A percentile compares a stretch with the other conserved stretches of the same genome.
Conservation (phyloP, 2,797 vertebrate species). For the Carduelis carduelis region DNA sequence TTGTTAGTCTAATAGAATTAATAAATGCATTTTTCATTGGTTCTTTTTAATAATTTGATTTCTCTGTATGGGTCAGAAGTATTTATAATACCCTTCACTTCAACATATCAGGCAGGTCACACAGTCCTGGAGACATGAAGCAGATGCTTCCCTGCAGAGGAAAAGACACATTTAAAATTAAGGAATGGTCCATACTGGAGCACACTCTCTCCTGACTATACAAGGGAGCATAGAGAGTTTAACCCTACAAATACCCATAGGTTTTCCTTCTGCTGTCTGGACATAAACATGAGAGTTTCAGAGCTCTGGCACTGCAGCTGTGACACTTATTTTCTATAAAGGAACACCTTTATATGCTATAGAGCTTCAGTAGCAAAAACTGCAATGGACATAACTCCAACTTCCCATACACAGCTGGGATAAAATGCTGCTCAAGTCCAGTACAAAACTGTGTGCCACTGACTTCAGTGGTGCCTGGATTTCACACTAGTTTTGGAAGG, state of each 20-base stretch:
- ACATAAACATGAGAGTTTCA: background rate
- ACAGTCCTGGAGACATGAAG: background rate
- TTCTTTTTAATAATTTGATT: background rate
- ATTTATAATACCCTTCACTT: background rate
- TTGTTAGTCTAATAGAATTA: background rate
- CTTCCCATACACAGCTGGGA: background rate
- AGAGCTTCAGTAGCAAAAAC: background rate
- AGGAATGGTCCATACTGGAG: background rate
- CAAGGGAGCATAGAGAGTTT: background rate
- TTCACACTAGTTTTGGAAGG: background rate
- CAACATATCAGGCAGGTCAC: background rate
- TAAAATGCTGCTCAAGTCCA: background rate
- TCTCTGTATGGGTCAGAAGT: background rate
- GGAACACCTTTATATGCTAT: background rate
- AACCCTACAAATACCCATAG: background rate
- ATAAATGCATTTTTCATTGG: background rate
- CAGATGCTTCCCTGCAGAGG: background rate
- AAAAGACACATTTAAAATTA: background rate
- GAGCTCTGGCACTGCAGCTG: background rate
- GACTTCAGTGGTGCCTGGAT: background rate
- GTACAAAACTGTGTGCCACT: background rate
- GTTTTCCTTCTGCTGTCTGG: background rate
- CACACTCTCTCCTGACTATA: background rate
- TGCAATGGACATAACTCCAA: background rate
- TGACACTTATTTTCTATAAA: background rate